phyloP scores from a whole-genome alignment of 2,888 invertebrate species.

The Drosophila ezoana region DNA sequence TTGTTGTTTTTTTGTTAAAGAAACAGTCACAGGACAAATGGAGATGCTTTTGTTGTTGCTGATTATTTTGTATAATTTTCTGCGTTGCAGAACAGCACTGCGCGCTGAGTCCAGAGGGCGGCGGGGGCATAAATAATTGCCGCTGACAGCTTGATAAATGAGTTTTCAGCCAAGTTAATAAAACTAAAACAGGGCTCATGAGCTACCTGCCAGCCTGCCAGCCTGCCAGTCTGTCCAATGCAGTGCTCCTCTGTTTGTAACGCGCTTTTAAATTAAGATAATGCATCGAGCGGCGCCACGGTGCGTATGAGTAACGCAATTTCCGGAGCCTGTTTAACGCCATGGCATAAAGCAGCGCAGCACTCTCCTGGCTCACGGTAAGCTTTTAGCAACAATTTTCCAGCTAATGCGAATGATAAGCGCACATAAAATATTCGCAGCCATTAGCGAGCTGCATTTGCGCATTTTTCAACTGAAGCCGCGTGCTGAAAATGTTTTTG shows the following conservation, averaged over 20 bases:
- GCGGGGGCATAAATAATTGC: slow-evolving; percentile 72
- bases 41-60: slow-evolving; percentile 8
- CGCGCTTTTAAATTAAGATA: slow-evolving; percentile 74
- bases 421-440: slow-evolving; percentile 71
- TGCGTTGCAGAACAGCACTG: slow-evolving; percentile 33
- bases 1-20: slow-evolving; percentile 38
- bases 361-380: slow-evolving; percentile 29
- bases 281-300: slow-evolving; percentile 61
- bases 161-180: slow-evolving; percentile 72
- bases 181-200: slow-evolving; percentile 73
- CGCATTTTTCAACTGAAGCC: slow-evolving; percentile 48
- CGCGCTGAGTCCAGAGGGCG: background rate
- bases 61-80: slow-evolving; percentile 64
- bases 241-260: slow-evolving; percentile 26
- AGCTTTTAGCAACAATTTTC: slow-evolving; percentile 68
- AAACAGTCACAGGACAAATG: slow-evolving; percentile 26
- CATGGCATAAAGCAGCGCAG: background rate
- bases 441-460: slow-evolving; percentile 71
- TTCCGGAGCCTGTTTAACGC: slow-evolving; percentile 39
- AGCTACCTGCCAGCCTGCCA: slow-evolving; percentile 34
- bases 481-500: slow-evolving; percentile 15
- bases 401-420: slow-evolving; percentile 74
- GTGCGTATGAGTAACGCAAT: slow-evolving; percentile 74
- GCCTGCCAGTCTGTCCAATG: slow-evolving; percentile 16
- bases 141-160: slow-evolving; percentile 79